A percentile compares a stretch with the other conserved stretches of the same genome.
Conservation (phyloP, 2,888 invertebrate species). For the Morpho achilles region DNA sequence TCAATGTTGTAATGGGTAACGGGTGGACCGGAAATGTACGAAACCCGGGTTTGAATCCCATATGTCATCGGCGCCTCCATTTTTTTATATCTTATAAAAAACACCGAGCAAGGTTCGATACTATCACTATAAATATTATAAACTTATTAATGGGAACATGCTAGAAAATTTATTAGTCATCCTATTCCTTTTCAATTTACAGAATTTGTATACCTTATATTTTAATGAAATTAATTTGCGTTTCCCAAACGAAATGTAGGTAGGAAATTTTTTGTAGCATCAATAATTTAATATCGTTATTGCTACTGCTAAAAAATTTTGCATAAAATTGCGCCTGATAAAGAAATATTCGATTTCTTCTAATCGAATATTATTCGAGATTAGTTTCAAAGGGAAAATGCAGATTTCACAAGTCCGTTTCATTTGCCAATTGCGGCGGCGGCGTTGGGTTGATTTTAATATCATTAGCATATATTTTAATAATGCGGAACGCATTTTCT, state of each 20-base stretch:
- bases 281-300: constrained; percentile 18
- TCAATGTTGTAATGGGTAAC: too few species aligned
- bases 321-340: constrained; percentile 17
- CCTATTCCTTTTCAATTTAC: too few species aligned
- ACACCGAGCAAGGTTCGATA: too few species aligned
- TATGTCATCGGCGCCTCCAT: too few species aligned
- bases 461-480: constrained; percentile 21
- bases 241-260: constrained; percentile 8
- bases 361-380: constrained; percentile 17
- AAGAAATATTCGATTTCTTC: constrained; percentile 20
- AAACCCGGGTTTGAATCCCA: too few species aligned
- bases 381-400: constrained; percentile 22
- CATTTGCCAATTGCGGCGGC: constrained; percentile 20
- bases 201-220: too few species aligned
- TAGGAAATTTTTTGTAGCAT: constrained; percentile 6
- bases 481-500: constrained; percentile 5
- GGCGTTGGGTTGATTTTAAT: constrained; percentile 15
- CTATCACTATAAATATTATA: too few species aligned
- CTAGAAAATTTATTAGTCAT: too few species aligned
- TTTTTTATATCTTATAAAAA: too few species aligned
- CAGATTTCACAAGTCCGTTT: constrained; percentile 21
- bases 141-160: too few species aligned
- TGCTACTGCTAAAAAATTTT: constrained; percentile 14
- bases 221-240: not conserved
- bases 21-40: too few species aligned